phyloP scores from a whole-genome alignment of 2,113 vertebrate species.

The Tauraco erythrolophus region DNA sequence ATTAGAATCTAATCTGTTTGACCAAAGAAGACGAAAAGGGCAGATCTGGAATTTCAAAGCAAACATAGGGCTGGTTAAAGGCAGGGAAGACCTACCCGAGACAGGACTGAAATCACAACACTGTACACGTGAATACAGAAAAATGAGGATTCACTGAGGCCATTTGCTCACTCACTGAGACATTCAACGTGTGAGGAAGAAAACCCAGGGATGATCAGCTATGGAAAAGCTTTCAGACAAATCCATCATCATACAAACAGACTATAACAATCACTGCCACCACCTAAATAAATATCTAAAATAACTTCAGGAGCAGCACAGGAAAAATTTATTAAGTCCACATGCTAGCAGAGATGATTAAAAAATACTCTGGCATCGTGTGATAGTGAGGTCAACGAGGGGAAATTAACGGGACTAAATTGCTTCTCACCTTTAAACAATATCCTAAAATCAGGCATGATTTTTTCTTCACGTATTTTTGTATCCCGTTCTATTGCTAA shows the following conservation, averaged over 20 bases:
- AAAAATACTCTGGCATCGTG: not conserved
- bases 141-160: not conserved
- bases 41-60: not conserved
- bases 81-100: not conserved
- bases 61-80: not conserved
- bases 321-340: rapidly evolving
- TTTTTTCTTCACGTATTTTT: not conserved
- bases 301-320: not conserved
- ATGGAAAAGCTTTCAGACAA: not conserved
- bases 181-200: rapidly evolving
- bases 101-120: not conserved
- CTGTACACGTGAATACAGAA: rapidly evolving
- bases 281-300: not conserved
- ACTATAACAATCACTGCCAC: rapidly evolving
- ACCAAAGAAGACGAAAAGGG: not conserved
- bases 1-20: not conserved
- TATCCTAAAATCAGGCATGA: rapidly evolving
- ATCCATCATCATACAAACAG: not conserved
- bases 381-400: not conserved
- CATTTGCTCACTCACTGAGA: not conserved
- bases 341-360: not conserved
- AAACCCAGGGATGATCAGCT: not conserved
- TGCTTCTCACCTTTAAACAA: not conserved
- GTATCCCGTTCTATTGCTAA: not conserved
- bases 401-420: not conserved